Evolutionary conservation across 2,888 invertebrate species (phyloP).

Genomic region (Drosophila borborema): DNA sequence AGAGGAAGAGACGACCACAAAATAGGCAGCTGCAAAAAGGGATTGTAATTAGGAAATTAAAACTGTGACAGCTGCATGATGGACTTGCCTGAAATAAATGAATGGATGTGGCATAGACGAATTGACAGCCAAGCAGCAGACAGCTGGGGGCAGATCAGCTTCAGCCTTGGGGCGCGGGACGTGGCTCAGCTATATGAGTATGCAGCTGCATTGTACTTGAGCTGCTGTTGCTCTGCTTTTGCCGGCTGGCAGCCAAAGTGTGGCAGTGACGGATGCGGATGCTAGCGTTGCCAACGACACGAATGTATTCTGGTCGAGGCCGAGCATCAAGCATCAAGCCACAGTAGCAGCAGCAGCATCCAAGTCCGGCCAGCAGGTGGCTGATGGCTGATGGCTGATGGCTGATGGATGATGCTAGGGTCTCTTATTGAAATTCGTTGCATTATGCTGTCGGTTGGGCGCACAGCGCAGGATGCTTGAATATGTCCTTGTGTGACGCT

Average conservation of each 20-base stretch:
- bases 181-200: conserved; percentile 32
- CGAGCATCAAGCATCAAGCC: conserved; percentile 10
- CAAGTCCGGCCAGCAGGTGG: conserved; percentile 37
- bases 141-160: conserved; percentile 47
- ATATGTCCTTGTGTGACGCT: conserved; percentile 66
- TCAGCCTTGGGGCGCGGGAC: conserved; percentile 44
- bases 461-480: conserved; percentile 48
- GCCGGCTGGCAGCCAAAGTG: conserved; percentile 36
- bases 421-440: conserved; percentile 77
- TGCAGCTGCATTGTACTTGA: conserved; percentile 53
- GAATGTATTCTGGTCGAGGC: conserved; percentile 66
- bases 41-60: conserved; percentile 79
- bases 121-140: conserved; percentile 52
- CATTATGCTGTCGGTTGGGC: conserved; percentile 62
- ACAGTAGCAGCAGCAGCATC: conserved; percentile 1
- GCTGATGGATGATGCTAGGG: conserved; percentile 23
- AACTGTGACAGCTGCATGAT: conserved; percentile 75
- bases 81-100: conserved; percentile 74
- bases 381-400: conserved; percentile 21
- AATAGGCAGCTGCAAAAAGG: conserved; percentile 42
- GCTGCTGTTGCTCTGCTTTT: conserved; percentile 21
- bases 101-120: conserved; percentile 63
- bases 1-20: conserved; percentile 12
- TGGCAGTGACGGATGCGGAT: conserved; percentile 57
- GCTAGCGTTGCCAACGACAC: conserved; percentile 51